These are phyloP conservation scores for Stercorarius parasiticus DNA, from an alignment of 2,113 vertebrate species.

Conservation along the genomic window DNA sequence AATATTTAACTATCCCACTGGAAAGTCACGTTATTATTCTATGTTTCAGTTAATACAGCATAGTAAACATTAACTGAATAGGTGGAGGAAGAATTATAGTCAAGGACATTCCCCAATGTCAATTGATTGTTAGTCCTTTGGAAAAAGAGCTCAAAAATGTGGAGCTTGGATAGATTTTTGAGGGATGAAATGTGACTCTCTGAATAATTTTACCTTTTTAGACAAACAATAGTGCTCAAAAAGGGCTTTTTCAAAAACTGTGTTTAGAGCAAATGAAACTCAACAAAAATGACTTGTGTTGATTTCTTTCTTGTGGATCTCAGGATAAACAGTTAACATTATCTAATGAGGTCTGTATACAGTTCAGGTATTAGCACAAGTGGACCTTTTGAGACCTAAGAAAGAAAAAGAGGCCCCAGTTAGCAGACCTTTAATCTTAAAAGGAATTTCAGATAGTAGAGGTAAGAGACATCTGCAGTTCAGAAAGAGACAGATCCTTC, in stretches of 20 bases:
- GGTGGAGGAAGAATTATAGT: not conserved
- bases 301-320: not conserved
- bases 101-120: not conserved
- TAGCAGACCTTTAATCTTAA: not conserved
- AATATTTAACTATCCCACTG: not conserved
- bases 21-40: not conserved
- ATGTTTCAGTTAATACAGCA: not conserved
- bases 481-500: not conserved
- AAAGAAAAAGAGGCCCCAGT: not conserved
- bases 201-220: not conserved
- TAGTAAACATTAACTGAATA: not conserved
- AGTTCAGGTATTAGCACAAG: not conserved
- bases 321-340: not conserved
- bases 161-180: not conserved
- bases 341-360: not conserved
- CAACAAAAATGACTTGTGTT: not conserved
- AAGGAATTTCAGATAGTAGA: not conserved
- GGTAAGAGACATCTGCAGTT: not conserved
- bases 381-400: not conserved
- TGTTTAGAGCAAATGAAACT: not conserved
- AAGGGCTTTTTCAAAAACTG: not conserved
- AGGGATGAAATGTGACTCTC: not conserved
- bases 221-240: not conserved
- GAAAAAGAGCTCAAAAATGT: not conserved
- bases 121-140: not conserved